Conservation (phyloP, 92 coral and sea anemone species). For the Porites divaricata region DNA sequence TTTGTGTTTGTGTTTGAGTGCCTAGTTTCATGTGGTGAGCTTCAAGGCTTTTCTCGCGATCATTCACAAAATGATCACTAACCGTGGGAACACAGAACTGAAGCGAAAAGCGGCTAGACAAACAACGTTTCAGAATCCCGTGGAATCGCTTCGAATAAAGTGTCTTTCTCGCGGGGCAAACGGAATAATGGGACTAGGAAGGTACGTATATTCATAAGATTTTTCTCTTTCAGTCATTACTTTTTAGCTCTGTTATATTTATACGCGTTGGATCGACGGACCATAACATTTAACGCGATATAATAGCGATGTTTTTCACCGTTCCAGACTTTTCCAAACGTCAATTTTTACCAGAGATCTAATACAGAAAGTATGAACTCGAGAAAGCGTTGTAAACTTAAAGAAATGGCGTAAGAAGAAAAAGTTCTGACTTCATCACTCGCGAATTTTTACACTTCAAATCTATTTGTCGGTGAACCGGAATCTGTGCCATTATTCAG, state of each 20-base stretch:
- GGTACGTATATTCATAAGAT: slow-evolving; percentile 51
- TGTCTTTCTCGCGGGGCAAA: slow-evolving; percentile 87
- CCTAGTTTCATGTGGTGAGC: neutral
- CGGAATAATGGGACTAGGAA: slow-evolving; percentile 91
- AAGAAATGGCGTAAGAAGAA: neutral
- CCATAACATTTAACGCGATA: neutral
- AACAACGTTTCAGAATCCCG: slow-evolving; percentile 56
- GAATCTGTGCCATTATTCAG: neutral
- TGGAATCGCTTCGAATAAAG: slow-evolving; percentile 73
- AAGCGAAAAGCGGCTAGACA: slow-evolving; percentile 71
- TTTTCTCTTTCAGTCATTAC: neutral
- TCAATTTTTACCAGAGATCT: neutral
- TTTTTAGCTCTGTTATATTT: neutral
- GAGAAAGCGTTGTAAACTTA: slow-evolving; percentile 1
- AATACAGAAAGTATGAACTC: neutral
- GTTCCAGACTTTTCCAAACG: neutral
- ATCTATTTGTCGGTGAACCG: neutral
- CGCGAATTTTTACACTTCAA: neutral
- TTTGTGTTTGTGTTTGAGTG: neutral
- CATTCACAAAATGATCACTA: slow-evolving; percentile 68
- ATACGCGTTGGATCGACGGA: neutral
- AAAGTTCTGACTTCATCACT: neutral
- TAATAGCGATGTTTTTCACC: neutral
- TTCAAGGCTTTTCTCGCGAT: too few relatives aligned
- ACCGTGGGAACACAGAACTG: slow-evolving; percentile 75